Conservation (phyloP, 2,888 invertebrate species). For the Ethmia dodecea region DNA sequence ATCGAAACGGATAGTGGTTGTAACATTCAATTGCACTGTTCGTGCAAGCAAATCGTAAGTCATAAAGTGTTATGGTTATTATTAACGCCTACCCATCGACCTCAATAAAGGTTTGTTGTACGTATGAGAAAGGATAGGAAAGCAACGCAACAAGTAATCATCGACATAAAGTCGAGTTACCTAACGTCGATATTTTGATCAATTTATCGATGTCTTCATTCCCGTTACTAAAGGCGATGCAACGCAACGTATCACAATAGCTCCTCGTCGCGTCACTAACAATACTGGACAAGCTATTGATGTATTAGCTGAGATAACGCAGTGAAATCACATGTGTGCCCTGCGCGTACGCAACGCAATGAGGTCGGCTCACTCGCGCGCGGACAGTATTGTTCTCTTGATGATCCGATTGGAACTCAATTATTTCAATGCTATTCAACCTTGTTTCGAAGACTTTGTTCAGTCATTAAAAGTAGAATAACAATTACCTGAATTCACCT, state of each 20-base stretch:
- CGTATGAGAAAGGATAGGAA: no score
- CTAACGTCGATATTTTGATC: no score
- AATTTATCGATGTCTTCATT: constrained; percentile 1
- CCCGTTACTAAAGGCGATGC: constrained; percentile 18
- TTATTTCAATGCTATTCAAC: constrained; percentile 21
- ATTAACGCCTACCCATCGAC: no score
- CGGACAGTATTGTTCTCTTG: constrained; percentile 31
- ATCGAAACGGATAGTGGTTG: no score
- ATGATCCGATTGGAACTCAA: constrained; percentile 34
- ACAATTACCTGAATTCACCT: no score
- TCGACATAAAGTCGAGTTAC: no score
- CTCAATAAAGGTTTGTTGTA: no score
- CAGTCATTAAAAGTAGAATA: background rate
- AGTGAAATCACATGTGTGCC: constrained; percentile 65
- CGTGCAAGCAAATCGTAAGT: no score
- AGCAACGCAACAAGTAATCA: no score
- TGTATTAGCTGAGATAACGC: constrained; percentile 69
- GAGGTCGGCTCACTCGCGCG: constrained; percentile 29
- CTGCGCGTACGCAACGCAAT: constrained; percentile 23
- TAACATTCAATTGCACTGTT: no score
- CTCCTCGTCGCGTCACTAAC: constrained; percentile 57
- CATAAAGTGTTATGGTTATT: no score
- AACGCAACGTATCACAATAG: constrained; percentile 45
- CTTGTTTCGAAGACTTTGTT: constrained; percentile 6
- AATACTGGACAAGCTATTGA: constrained; percentile 71